These are phyloP conservation scores for Poeciliopsis gracilis DNA, from an alignment of 2,797 vertebrate genomes.

Conservation along the genomic window DNA sequence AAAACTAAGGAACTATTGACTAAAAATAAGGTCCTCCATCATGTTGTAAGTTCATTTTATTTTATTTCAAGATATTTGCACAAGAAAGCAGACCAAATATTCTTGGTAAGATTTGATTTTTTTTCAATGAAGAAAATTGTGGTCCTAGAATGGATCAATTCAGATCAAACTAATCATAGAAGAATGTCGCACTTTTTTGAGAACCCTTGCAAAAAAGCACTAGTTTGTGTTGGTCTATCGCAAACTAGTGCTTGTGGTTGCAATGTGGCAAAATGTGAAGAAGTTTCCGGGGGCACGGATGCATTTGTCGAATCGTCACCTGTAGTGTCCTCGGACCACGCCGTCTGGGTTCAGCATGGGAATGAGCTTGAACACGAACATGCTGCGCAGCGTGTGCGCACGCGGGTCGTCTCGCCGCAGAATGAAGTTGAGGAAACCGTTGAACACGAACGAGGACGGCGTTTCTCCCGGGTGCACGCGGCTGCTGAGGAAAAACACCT, in stretches of 20 bases:
- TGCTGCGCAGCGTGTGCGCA: constrained; percentile 88
- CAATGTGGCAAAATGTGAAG: neutral
- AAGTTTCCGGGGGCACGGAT: neutral
- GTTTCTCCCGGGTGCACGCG: constrained; percentile 97
- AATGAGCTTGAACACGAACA: constrained; percentile 97
- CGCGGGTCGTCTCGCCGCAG: constrained; percentile 92
- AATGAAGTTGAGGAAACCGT: constrained; percentile 95
- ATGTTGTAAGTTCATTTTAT: too few relatives aligned
- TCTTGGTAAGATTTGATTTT: too few relatives aligned
- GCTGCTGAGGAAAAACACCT: constrained; percentile 98
- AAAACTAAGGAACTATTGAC: too few relatives aligned
- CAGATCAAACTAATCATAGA: neutral
- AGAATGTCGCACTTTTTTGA: neutral
- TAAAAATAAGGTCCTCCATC: too few relatives aligned
- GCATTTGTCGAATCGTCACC: constrained; percentile 69
- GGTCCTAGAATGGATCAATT: neutral
- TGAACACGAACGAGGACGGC: constrained; percentile 96
- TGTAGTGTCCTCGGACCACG: constrained; percentile 93
- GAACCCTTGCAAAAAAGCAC: neutral
- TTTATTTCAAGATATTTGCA: too few relatives aligned
- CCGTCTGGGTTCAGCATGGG: constrained; percentile 98
- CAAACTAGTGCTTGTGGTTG: neutral
- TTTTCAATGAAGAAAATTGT: neutral
- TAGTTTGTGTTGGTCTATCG: neutral
- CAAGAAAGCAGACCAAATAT: too few relatives aligned